Conservation (phyloP, 2,113 vertebrate genomes). For the Platycercus adscitus region DNA sequence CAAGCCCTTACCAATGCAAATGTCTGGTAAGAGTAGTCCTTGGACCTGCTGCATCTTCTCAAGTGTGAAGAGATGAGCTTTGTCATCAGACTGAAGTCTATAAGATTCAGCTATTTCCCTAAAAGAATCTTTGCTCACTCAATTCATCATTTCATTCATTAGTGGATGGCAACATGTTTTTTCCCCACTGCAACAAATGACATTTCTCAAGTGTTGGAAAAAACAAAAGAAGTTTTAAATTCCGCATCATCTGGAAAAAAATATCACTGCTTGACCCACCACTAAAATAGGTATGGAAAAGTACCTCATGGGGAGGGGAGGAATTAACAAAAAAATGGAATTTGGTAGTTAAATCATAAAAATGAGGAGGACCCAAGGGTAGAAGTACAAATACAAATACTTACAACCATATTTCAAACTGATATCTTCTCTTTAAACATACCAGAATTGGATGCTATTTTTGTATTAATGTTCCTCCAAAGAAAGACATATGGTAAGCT, state of each 20-base stretch:
- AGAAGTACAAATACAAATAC: background rate
- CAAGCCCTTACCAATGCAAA: conserved; percentile 4
- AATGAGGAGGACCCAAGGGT: background rate
- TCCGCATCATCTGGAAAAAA: background rate
- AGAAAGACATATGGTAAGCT: background rate
- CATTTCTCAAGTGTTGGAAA: background rate
- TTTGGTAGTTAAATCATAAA: background rate
- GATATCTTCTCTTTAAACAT: background rate
- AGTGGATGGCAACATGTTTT: background rate
- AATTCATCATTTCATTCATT: background rate
- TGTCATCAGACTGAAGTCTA: background rate
- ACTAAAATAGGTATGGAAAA: background rate
- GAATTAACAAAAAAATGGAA: background rate
- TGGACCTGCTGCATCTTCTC: background rate
- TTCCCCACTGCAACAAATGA: background rate
- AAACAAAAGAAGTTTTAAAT: background rate
- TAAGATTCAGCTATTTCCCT: background rate
- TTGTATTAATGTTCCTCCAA: background rate
- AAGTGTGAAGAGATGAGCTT: background rate
- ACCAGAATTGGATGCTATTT: background rate
- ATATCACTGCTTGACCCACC: background rate
- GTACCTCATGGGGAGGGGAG: background rate
- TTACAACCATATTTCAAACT: background rate
- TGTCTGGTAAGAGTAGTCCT: background rate
- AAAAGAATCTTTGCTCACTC: background rate